phyloP scores from a whole-genome alignment of 2,888 invertebrate species.

The Willowsia nigromaculata region DNA sequence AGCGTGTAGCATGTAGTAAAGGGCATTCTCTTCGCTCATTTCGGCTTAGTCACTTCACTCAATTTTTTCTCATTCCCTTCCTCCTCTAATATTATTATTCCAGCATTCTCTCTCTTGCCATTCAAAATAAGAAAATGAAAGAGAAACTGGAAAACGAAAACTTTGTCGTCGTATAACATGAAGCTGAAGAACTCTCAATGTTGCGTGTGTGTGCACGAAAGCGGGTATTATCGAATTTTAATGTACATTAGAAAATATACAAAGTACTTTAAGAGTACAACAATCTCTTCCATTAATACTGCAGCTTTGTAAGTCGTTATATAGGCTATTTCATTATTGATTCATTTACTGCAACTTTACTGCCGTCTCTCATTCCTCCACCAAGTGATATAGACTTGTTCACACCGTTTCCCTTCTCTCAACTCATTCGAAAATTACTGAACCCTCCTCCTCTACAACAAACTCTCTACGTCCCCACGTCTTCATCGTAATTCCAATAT shows the following conservation, averaged over 20 bases:
- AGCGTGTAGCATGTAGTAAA: not conserved
- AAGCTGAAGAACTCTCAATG: not conserved
- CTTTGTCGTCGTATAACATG: not conserved
- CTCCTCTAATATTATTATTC: conserved; percentile 3
- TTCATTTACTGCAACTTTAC: conserved; percentile 42
- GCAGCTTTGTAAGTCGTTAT: not conserved
- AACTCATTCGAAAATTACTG: not conserved
- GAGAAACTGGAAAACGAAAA: not conserved
- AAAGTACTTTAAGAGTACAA: conserved; percentile 33
- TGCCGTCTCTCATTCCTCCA: not conserved
- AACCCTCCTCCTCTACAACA: not conserved
- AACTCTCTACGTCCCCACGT: not conserved
- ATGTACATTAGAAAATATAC: conserved; percentile 47
- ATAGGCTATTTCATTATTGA: conserved; percentile 44
- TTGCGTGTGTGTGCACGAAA: no score
- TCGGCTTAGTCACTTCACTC: conserved; percentile 1
- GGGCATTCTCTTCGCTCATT: not conserved
- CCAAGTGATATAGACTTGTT: conserved; percentile 47
- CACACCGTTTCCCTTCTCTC: conserved; percentile 34
- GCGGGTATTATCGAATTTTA: conserved; percentile 53
- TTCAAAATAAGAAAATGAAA: conserved; percentile 9
- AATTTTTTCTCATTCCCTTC: not conserved
- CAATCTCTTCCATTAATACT: not conserved
- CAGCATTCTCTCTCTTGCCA: not conserved
- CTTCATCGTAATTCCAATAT: conserved; percentile 5